A percentile compares a stretch with the other conserved stretches of the same genome.
These are phyloP conservation scores for Laothoe populi DNA, from an alignment of 2,888 invertebrate genomes.

Conservation along the genomic window DNA sequence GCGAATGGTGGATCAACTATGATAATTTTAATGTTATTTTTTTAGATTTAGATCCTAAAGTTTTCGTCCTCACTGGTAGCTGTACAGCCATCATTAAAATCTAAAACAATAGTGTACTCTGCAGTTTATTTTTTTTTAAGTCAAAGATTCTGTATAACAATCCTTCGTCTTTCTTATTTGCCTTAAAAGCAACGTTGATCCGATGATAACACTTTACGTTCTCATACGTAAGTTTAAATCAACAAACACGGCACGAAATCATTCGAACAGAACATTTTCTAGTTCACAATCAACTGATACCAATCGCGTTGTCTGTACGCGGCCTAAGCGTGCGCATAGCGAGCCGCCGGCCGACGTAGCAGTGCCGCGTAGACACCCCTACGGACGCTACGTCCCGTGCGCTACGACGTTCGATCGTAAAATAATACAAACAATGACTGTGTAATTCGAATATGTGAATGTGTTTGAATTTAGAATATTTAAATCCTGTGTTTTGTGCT, in stretches of 20 bases:
- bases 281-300: conserved; percentile 24
- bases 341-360: conserved; percentile 47
- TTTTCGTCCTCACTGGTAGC: no score
- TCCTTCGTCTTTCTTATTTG: not conserved
- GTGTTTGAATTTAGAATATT: conserved; percentile 30
- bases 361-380: conserved; percentile 61
- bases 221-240: conserved; percentile 11
- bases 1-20: no score
- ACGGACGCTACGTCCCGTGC: conserved; percentile 53
- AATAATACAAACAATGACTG: conserved; percentile 30
- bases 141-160: not conserved
- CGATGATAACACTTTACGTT: not conserved
- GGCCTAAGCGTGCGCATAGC: conserved; percentile 59
- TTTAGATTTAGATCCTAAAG: no score
- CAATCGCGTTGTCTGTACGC: conserved; percentile 43
- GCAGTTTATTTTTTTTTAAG: not conserved
- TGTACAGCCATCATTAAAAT: no score
- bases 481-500: conserved; percentile 45
- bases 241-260: conserved; percentile 19
- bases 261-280: conserved; percentile 10
- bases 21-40: no score
- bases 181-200: not conserved
- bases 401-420: conserved; percentile 54
- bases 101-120: no score
- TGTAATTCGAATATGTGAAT: conserved; percentile 37